phyloP scores from a whole-genome alignment of 1,140 invertebrate genomes.

The Drosophila nasuta region DNA sequence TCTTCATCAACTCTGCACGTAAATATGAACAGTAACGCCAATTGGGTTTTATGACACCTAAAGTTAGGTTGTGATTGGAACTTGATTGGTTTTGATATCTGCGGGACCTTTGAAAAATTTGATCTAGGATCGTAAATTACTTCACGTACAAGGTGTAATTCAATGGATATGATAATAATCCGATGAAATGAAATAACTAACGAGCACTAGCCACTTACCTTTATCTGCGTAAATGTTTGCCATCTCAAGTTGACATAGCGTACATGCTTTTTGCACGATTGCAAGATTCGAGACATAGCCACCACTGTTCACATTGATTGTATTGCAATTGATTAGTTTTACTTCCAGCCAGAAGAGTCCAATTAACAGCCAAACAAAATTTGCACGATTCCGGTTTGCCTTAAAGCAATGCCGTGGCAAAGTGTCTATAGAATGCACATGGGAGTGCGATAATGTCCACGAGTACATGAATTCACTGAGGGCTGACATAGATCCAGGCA shows the following conservation, averaged over 20 bases:
- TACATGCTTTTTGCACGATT: slow-evolving; percentile 61
- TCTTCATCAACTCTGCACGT: too few relatives aligned
- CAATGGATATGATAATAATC: too few relatives aligned
- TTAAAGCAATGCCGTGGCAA: slow-evolving; percentile 35
- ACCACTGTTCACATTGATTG: slow-evolving; percentile 45
- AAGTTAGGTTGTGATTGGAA: too few relatives aligned
- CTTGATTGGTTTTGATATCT: too few relatives aligned
- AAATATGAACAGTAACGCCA: too few relatives aligned
- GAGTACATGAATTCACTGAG: slow-evolving; percentile 40
- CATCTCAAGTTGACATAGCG: slow-evolving; percentile 60
- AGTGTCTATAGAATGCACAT: slow-evolving; percentile 26
- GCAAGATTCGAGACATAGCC: slow-evolving; percentile 58
- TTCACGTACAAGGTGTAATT: too few relatives aligned
- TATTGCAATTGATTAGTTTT: slow-evolving; percentile 73
- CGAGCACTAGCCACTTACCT: slow-evolving; percentile 33
- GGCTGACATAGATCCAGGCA: slow-evolving; percentile 16
- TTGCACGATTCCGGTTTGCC: slow-evolving; percentile 59
- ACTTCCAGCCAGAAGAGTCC: slow-evolving; percentile 79
- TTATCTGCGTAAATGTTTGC: slow-evolving; percentile 57
- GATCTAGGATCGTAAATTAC: too few relatives aligned
- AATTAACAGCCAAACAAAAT: slow-evolving; percentile 78
- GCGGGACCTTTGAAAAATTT: too few relatives aligned
- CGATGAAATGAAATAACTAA: too few relatives aligned
- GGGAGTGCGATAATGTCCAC: slow-evolving; percentile 21
- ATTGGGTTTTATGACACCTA: too few relatives aligned